Base-by-base conservation (phyloP, 2,113 vertebrate genomes). In the Scomber japonicus region DNA sequence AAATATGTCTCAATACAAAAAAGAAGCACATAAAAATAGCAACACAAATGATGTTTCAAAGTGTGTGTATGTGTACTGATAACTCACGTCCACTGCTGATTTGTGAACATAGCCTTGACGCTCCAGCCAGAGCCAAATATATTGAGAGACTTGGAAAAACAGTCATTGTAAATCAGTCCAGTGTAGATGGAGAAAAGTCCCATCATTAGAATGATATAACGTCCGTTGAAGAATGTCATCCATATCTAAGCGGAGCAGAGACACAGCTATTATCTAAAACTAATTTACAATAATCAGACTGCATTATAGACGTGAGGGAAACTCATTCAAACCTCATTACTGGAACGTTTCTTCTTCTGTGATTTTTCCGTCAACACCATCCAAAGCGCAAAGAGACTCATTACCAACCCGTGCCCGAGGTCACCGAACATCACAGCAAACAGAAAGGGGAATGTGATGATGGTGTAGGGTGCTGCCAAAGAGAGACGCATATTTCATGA, bases 401-500 rank as follows among this genome's bases (percentile, higher is more conserved):
- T 97, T 81, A 99, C 88, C 1, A 89, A 66, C 0, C 98, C 98
- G 0, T 99, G 98, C 1, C 98, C 98, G 9, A 97, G 96, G 88
- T 99, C 98, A 3, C 98, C 98, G 50, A 99, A 99, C 98, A 99
- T 99, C 88, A 99, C 98, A 0, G 98, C 98, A 8, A 99, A 99
- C 83, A 99, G 92, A 90, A 99, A 99, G n/a, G 98, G 98, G 91
- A 99, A 99, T 0, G 98, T 99, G 84, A 99, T 95, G 85, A 99
- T 95, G 59, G 97, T 99, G 77, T 97, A 99, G 0, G 98, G 98
- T 65, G 97, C 98, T 99, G 95, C 11, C 8, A 56, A 50, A 14
- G 9, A 50, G 7, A 82, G 7, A 73, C 19, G 80, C 4, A 49
- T 0, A 5, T 40, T 60, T 0, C 45, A n/a, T 7, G 44, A 2